A percentile compares a stretch with the other conserved stretches of the same genome.
These are phyloP conservation scores for Acrobasis repandana DNA, from an alignment of 2,888 invertebrate species.

Conservation along the genomic window DNA sequence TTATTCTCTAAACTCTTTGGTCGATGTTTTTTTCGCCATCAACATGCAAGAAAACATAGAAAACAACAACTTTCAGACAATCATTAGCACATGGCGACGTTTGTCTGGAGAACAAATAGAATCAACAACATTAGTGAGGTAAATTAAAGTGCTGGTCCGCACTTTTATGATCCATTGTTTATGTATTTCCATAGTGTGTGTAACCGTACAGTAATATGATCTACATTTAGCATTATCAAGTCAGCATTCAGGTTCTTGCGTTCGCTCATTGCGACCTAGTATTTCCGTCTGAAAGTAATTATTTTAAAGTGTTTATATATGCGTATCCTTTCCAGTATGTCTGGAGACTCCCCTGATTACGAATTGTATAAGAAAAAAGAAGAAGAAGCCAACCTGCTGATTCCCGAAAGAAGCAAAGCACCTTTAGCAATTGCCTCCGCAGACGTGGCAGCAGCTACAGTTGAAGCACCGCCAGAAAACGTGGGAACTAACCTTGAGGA, in stretches of 20 bases:
- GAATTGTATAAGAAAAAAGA: conserved; percentile 64
- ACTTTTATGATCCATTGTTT: conserved; percentile 48
- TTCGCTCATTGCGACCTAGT: neutral
- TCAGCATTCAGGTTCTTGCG: conserved; percentile 8
- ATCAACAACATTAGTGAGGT: conserved; percentile 59
- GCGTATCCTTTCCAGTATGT: conserved; percentile 58
- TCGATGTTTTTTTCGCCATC: conserved; percentile 44
- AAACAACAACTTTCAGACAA: conserved; percentile 71
- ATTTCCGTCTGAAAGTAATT: conserved; percentile 2
- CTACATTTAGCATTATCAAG: conserved; percentile 21
- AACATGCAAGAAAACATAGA: conserved; percentile 73
- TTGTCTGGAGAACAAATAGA: conserved; percentile 67
- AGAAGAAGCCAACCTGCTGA: conserved; percentile 55
- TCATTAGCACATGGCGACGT: conserved; percentile 74
- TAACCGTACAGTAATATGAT: conserved; percentile 31
- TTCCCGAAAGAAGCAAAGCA: conserved; percentile 48
- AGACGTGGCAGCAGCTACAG: conserved; percentile 36
- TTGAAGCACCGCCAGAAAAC: conserved; percentile 42
- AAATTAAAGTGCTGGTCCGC: conserved; percentile 36
- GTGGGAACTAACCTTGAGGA: conserved; percentile 47
- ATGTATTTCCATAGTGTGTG: conserved; percentile 34
- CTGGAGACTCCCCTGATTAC: conserved; percentile 64
- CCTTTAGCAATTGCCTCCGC: conserved; percentile 39
- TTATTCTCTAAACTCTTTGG: conserved; percentile 51
- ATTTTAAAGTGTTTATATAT: conserved; percentile 23